These are phyloP conservation scores for Pterocles gutturalis DNA, from an alignment of 2,113 vertebrate species.

Conservation along the genomic window DNA sequence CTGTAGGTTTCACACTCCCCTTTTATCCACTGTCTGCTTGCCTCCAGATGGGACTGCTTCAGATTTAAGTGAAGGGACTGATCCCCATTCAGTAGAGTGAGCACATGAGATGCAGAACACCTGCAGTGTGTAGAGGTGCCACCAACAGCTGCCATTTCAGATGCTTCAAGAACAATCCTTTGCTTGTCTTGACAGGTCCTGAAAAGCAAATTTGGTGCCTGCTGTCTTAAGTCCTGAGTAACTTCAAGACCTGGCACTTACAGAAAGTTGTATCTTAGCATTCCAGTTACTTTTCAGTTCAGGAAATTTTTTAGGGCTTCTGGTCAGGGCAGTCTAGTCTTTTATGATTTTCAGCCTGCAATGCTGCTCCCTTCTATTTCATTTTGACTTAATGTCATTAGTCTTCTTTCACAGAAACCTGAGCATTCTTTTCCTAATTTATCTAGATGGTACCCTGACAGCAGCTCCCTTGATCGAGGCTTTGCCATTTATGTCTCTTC, in stretches of 20 bases:
- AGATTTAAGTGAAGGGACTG: not conserved
- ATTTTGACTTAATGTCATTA: slow-evolving; percentile 80
- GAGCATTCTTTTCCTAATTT: slow-evolving; percentile 80
- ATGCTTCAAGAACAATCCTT: slow-evolving; percentile 21
- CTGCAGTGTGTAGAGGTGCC: not conserved
- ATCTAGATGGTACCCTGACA: slow-evolving; percentile 81
- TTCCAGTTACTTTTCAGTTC: slow-evolving; percentile 56
- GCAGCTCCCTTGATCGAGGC: slow-evolving; percentile 78
- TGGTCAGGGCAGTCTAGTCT: slow-evolving; percentile 57
- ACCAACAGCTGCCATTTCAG: not conserved
- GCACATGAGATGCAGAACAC: not conserved
- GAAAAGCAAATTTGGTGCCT: not conserved
- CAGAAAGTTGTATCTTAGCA: slow-evolving; percentile 31
- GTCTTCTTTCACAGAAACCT: slow-evolving; percentile 78
- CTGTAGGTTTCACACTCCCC: not conserved
- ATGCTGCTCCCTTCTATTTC: slow-evolving; percentile 75
- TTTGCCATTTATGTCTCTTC: slow-evolving; percentile 80
- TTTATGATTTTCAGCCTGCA: slow-evolving; percentile 73
- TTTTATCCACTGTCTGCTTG: not conserved
- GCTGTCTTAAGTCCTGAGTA: not conserved
- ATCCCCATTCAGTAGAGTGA: not conserved
- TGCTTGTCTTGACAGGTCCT: not conserved
- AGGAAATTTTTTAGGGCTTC: slow-evolving; percentile 66
- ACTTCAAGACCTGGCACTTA: not conserved
- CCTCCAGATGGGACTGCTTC: not conserved